A percentile compares a stretch with the other conserved stretches of the same genome.
These are phyloP conservation scores for Chauna torquata DNA, from an alignment of 2,113 vertebrate genomes.

Conservation along the genomic window DNA sequence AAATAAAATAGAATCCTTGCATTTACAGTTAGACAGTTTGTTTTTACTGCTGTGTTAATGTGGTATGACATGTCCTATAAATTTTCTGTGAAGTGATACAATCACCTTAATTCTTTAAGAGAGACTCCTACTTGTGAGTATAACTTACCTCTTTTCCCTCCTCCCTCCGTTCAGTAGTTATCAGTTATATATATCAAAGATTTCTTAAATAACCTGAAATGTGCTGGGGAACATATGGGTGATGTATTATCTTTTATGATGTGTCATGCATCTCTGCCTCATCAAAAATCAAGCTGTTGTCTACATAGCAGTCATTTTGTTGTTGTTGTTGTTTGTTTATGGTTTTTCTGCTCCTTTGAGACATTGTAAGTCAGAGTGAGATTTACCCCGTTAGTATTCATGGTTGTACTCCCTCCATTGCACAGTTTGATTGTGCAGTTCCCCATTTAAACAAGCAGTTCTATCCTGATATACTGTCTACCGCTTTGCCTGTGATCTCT, in stretches of 20 bases:
- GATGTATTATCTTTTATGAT: background rate
- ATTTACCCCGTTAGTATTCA: background rate
- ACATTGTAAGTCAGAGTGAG: background rate
- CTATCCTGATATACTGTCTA: background rate
- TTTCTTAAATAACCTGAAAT: background rate
- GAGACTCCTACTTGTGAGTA: fast-evolving
- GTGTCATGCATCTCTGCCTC: background rate
- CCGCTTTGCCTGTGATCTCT: background rate
- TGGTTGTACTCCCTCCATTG: background rate
- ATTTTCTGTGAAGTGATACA: background rate
- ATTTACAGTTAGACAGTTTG: background rate
- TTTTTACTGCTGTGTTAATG: background rate
- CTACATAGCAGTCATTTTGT: background rate
- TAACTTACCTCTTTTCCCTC: background rate
- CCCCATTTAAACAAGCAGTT: background rate
- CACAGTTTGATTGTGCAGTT: background rate
- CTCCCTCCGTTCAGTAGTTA: background rate
- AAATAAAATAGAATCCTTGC: fast-evolving
- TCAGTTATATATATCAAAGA: background rate
- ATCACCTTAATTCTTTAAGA: background rate
- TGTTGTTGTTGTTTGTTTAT: too few relatives aligned
- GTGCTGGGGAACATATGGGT: background rate
- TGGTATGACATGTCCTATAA: background rate
- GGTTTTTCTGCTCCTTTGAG: background rate
- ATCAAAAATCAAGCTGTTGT: background rate